Evolutionary conservation across 2,888 invertebrate genomes (phyloP).

Genomic region (Napeogenes inachia): DNA sequence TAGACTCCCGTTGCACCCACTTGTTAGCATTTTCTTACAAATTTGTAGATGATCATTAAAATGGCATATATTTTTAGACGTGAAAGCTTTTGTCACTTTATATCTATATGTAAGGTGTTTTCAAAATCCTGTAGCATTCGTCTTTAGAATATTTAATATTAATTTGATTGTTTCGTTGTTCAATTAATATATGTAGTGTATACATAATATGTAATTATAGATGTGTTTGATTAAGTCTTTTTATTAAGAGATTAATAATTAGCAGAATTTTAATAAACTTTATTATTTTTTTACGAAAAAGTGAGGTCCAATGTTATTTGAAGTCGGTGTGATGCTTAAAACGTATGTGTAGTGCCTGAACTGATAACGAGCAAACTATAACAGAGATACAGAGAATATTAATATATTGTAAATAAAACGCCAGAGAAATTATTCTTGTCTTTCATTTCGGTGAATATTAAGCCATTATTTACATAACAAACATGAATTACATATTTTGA

Average conservation of each 20-base stretch:
- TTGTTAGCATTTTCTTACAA: too few species aligned
- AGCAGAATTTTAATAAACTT: background rate
- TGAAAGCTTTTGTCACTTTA: too few species aligned
- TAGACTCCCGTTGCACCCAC: too few species aligned
- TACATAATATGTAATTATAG: slow-evolving; percentile 36
- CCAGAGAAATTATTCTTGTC: slow-evolving; percentile 35
- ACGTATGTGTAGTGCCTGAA: slow-evolving; percentile 66
- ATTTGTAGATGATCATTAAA: too few species aligned
- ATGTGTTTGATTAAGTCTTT: background rate
- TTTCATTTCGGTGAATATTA: slow-evolving; percentile 16
- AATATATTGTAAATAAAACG: slow-evolving; percentile 76
- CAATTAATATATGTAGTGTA: slow-evolving; percentile 42
- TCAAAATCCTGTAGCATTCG: background rate
- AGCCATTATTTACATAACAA: too few species aligned
- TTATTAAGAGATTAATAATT: slow-evolving; percentile 26
- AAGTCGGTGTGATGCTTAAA: slow-evolving; percentile 49
- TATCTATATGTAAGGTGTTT: too few species aligned
- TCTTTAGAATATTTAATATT: slow-evolving; percentile 3
- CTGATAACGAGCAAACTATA: slow-evolving; percentile 54
- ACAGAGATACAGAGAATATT: slow-evolving; percentile 66
- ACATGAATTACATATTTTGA: too few species aligned
- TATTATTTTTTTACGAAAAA: slow-evolving; percentile 45
- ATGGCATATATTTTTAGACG: too few species aligned
- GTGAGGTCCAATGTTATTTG: slow-evolving; percentile 56
- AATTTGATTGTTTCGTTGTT: slow-evolving; percentile 40